phyloP scores from a whole-genome alignment of 2,888 invertebrate species.

The Bellardia pandia region DNA sequence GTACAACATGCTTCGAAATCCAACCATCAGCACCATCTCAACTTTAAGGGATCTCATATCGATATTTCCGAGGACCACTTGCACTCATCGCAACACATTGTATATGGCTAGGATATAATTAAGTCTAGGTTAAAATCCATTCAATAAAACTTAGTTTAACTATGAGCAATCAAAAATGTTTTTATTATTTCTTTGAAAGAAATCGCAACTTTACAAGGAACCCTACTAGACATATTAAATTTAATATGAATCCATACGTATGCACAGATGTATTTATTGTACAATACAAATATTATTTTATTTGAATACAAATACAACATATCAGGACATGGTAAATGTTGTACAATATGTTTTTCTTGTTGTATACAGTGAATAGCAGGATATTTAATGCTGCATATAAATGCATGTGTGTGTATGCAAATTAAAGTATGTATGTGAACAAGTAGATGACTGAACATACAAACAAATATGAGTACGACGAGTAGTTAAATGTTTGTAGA shows the following conservation, averaged over 20 bases:
- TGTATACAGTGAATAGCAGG: slow-evolving; percentile 71
- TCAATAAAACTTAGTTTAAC: no score
- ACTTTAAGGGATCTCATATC: no score
- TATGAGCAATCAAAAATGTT: no score
- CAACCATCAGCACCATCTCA: no score
- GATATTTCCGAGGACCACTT: no score
- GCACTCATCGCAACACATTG: no score
- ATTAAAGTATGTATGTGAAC: not conserved
- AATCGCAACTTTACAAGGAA: not conserved
- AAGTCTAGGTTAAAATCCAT: no score
- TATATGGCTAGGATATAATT: no score
- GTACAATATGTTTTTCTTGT: slow-evolving; percentile 47
- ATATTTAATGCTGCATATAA: slow-evolving; percentile 5
- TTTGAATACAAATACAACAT: not conserved
- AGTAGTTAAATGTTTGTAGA: slow-evolving; percentile 10
- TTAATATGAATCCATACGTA: slow-evolving; percentile 18
- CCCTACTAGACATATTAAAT: not conserved
- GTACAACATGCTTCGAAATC: no score
- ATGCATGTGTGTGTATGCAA: not conserved
- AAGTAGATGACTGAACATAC: not conserved
- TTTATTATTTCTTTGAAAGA: not conserved
- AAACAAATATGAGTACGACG: not conserved
- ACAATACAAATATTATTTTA: not conserved
- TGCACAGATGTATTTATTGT: slow-evolving; percentile 18
- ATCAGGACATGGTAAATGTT: not conserved